Evolutionary conservation across 2,888 invertebrate genomes (phyloP).

Genomic region (Rhyacophila evoluta): DNA sequence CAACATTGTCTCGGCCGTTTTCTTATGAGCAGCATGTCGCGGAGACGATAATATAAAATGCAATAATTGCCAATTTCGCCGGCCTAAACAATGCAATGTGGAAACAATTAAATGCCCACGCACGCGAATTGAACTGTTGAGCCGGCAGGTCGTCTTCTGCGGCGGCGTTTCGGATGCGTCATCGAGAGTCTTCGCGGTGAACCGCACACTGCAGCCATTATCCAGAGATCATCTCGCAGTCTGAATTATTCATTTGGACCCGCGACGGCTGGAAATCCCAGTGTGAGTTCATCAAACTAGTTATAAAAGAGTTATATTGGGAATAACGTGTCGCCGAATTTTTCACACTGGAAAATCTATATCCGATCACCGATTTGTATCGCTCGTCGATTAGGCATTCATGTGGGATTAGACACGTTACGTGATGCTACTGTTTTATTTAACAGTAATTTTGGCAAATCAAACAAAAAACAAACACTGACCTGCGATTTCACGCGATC

Average conservation of each 20-base stretch:
- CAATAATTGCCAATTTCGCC: conserved; percentile 17
- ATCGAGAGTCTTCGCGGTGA: background rate
- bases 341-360: conserved; percentile 16
- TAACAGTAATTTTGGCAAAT: background rate
- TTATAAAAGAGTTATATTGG: background rate
- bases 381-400: background rate
- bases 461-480: no score
- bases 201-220: background rate
- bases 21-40: background rate
- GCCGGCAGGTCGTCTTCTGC: background rate
- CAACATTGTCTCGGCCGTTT: background rate
- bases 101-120: conserved; percentile 48
- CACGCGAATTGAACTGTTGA: conserved; percentile 1
- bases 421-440: background rate
- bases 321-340: background rate
- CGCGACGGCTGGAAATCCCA: background rate
- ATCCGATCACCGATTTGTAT: conserved; percentile 4
- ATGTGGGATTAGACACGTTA: background rate
- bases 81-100: conserved; percentile 33
- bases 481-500: no score
- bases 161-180: background rate
- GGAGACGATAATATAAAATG: background rate
- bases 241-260: conserved; percentile 19
- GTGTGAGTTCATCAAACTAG: conserved; percentile 8
- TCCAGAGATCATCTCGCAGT: background rate